phyloP scores from a whole-genome alignment of 2,797 vertebrate genomes.

The Rousettus madagascariensis region DNA sequence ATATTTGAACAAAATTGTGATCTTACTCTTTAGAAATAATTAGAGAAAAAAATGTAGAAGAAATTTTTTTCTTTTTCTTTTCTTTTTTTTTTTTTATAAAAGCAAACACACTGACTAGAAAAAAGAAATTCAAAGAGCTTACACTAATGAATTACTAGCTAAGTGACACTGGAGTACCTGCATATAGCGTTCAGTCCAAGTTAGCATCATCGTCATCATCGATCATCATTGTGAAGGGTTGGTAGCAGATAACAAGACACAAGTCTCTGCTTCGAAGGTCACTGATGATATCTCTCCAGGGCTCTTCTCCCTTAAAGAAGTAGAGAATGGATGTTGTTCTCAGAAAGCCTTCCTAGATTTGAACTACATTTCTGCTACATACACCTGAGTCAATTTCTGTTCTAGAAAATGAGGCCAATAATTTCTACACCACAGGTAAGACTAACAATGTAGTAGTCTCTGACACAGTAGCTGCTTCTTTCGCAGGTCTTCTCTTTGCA shows the following conservation, averaged over 20 bases:
- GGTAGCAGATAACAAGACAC: background rate
- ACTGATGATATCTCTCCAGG: background rate
- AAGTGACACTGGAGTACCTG: background rate
- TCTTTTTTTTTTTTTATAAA: background rate
- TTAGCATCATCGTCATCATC: background rate
- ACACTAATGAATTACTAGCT: background rate
- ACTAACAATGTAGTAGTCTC: background rate
- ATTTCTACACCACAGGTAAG: background rate
- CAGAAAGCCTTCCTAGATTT: background rate
- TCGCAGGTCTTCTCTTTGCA: background rate
- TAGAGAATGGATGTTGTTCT: background rate
- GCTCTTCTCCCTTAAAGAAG: background rate
- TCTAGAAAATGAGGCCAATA: background rate
- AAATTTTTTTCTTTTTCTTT: background rate
- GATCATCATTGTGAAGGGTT: too few relatives aligned
- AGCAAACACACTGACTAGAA: background rate
- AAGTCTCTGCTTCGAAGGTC: background rate
- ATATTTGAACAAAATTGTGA: background rate
- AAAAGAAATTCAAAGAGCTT: background rate
- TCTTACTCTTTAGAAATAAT: background rate
- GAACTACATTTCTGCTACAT: background rate
- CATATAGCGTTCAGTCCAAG: background rate
- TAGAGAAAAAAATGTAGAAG: background rate
- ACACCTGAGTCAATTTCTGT: background rate
- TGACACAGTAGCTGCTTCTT: background rate